Evolutionary conservation across 2,113 vertebrate species (phyloP).

Genomic region (Archilochus colubris): DNA sequence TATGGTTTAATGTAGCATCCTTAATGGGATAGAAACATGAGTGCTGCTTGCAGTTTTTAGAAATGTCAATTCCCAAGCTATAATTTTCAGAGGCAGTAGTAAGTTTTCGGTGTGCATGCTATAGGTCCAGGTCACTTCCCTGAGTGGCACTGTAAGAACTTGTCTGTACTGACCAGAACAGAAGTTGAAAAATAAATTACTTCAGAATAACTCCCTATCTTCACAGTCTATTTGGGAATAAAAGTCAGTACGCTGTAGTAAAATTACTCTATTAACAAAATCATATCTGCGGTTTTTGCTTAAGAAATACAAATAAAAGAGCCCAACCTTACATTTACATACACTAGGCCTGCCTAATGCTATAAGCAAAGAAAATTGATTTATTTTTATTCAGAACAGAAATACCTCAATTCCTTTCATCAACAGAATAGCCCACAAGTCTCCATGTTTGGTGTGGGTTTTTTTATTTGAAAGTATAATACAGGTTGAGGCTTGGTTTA

Average conservation of each 20-base stretch:
- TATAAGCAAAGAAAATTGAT: neutral
- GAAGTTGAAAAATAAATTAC: neutral
- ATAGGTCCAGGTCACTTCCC: neutral
- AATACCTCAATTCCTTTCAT: conserved; percentile 12
- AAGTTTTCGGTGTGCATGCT: neutral
- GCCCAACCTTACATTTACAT: neutral
- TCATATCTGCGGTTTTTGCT: neutral
- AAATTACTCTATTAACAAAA: neutral
- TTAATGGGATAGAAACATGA: neutral
- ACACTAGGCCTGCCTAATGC: conserved; percentile 4
- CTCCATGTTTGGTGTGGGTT: neutral
- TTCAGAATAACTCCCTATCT: neutral
- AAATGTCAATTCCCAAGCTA: neutral
- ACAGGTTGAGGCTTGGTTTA: neutral
- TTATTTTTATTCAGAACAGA: conserved; percentile 41
- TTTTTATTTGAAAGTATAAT: neutral
- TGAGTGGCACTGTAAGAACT: neutral
- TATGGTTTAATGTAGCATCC: neutral
- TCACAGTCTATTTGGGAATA: neutral
- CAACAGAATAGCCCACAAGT: neutral
- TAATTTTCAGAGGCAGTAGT: neutral
- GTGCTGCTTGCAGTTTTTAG: neutral
- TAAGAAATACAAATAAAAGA: conserved; percentile 4
- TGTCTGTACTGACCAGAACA: neutral
- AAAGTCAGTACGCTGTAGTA: neutral